Base-by-base conservation (phyloP, 2,888 invertebrate genomes). In the Urechis unicinctus region DNA sequence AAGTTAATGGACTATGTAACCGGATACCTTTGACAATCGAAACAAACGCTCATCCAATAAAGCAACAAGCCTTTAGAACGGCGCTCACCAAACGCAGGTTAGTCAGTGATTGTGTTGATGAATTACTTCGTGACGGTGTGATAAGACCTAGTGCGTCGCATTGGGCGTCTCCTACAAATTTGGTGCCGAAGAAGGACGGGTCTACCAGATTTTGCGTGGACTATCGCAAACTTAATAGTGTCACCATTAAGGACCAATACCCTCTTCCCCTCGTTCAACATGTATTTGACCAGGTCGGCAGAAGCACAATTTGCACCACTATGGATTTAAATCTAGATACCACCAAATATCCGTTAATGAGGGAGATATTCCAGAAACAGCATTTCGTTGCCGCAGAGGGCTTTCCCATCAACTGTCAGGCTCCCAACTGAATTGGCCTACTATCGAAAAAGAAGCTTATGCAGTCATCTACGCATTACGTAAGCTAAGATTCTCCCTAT, bases 151-250 rank as follows among this genome's bases (percentile, higher is more conserved):
- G n/a, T n/a, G n/a, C n/a, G n/a, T n/a, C n/a, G n/a, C n/a, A n/a
- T n/a, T n/a, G 52, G 44, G 56, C 56, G 9, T 41, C 41, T 28
- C 56, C 56, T 3, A 28, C 55, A 9, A 48, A 41, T 4, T 25
- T 56, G 17, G 44, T 54, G 17, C 56, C 53, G 13, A 56, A n/a
- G 25, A 54, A 47, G 42, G 55, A 55, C 36, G 52, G 55, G 9
- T 53, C 36, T 22, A 55, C 51, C 41, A 44, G 46, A 6, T 56
- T 56, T 29, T 55, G 56, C 25, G 56, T 56, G 2, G 53, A 56
- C 24, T 56, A 56, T 29, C 25, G 48, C 2, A 53, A 46, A 30
- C 31, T 55, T 6, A 55, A 55, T 46, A 52, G 13, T 1, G 46
- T 55, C 13, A 55, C 45, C 3, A 25, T 31, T 1, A 52, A 46